Base-by-base conservation (phyloP, 2,888 invertebrate species). In the Papilio protenor region DNA sequence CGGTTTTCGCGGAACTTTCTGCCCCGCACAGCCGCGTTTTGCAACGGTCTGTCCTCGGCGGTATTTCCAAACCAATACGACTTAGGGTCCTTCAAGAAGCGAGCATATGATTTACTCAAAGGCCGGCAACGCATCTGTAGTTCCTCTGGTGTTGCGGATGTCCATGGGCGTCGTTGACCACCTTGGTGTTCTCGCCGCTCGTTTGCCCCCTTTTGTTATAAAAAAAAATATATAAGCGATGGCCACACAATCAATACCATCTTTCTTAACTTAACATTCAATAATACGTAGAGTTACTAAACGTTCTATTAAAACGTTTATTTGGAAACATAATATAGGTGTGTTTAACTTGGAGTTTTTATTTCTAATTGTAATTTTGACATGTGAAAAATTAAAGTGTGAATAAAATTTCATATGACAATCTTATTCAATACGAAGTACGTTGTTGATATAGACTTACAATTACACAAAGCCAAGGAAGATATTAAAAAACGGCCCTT, bases 401-500 rank as follows among this genome's bases (percentile, higher is more conserved):
- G 40, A 66, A 66, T n/a, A 27, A 61, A 61, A 61, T 59, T 33
- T 18, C 18, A 27, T 16, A 14, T 40, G 33, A 40, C 64, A 40
- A 66, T 18, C 33, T 66, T 59, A 47, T 71, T 72, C 52, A 55
- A 77, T 66, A 14, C 23, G 4, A 16, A 55, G 64, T 12, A 66
- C 52, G 45, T 55, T 45, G 75, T 77, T 45, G 55, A 66, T 73
- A 73, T 66, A 77, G 55, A 73, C 66, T 66, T 52, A 27, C 71
- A 72, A 49, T 64, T 40, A 72, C 27, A 75, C 61, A 73, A 72
- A 73, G 77, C 79, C 47, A 79, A 79, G 81, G 81, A 83, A 87
- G 87, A 89, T 85, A 86, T 87, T 86, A 88, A 90, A 91, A 91
- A 89, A 85, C 81, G 85, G 84, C 86, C 88, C 89, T 90, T 82